Evolutionary conservation across 2,888 invertebrate genomes (phyloP).

Genomic region (Falcaria lacertinaria): DNA sequence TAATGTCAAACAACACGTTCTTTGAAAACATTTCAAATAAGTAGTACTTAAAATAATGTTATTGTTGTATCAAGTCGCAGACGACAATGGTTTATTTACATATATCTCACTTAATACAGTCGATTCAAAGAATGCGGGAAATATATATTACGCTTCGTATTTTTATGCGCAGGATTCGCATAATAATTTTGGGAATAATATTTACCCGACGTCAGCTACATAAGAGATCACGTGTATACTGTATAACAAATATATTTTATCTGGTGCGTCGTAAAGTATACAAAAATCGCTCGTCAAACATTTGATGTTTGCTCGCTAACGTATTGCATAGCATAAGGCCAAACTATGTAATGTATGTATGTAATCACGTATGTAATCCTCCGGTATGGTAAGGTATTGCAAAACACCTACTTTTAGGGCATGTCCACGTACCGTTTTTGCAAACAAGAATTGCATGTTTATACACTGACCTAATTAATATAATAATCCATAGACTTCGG

Average conservation of each 20-base stretch:
- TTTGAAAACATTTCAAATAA: not conserved
- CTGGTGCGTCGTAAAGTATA: not conserved
- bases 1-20: no score
- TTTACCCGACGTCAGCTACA: not conserved
- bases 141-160: not conserved
- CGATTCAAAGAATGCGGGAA: not conserved
- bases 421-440: not conserved
- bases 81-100: not conserved
- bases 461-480: no score
- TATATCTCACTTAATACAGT: not conserved
- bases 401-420: conserved; percentile 2
- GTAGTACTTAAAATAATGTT: not conserved
- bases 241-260: not conserved
- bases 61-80: not conserved
- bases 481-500: no score
- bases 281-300: not conserved
- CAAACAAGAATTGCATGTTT: no score
- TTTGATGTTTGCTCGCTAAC: conserved; percentile 19
- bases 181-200: not conserved
- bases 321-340: conserved; percentile 19
- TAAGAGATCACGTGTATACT: not conserved
- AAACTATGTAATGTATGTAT: no score
- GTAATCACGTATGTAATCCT: no score
- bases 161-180: not conserved
- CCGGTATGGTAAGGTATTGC: conserved; percentile 2